Evolutionary conservation across 2,888 invertebrate species (phyloP).

Genomic region (Dichetophora obliterata): DNA sequence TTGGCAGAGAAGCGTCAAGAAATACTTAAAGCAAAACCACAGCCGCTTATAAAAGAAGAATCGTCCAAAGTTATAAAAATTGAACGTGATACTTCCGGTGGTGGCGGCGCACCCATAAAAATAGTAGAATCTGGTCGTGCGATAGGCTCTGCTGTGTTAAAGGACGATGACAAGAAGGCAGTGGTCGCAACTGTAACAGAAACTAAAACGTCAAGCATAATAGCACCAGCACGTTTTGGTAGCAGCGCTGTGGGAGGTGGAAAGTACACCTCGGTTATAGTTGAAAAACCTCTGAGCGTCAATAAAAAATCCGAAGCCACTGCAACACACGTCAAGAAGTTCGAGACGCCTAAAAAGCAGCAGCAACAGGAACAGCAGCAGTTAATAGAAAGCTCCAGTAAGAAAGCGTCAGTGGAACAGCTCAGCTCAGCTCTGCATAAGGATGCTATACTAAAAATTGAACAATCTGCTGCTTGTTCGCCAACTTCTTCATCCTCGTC

Average conservation of each 20-base stretch:
- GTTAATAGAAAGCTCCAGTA: conserved; percentile 27
- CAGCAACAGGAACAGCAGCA: conserved; percentile 37
- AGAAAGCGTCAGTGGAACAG: conserved; percentile 8
- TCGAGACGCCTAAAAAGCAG: conserved; percentile 47
- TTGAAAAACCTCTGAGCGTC: conserved; percentile 57
- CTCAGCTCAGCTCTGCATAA: conserved; percentile 46
- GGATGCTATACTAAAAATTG: conserved; percentile 58
- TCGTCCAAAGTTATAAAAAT: conserved; percentile 47
- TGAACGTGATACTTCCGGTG: conserved; percentile 39
- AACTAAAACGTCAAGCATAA: conserved; percentile 51
- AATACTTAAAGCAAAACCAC: conserved; percentile 56
- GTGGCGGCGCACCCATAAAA: conserved; percentile 2
- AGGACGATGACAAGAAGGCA: conserved; percentile 53
- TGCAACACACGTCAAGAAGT: conserved; percentile 43
- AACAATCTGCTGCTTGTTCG: conserved; percentile 55
- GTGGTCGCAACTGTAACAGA: conserved; percentile 43
- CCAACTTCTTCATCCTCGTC: conserved; percentile 61
- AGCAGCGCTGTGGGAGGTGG: conserved; percentile 39
- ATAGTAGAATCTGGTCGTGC: conserved; percentile 7
- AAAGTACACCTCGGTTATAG: conserved; percentile 61
- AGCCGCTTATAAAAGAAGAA: conserved; percentile 47
- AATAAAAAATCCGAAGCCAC: conserved; percentile 45
- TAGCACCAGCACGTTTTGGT: conserved; percentile 55
- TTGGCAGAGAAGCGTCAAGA: conserved; percentile 60
- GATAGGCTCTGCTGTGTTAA: conserved; percentile 23